Conservation (phyloP, 2,888 invertebrate species). For the Baccha elongata region DNA sequence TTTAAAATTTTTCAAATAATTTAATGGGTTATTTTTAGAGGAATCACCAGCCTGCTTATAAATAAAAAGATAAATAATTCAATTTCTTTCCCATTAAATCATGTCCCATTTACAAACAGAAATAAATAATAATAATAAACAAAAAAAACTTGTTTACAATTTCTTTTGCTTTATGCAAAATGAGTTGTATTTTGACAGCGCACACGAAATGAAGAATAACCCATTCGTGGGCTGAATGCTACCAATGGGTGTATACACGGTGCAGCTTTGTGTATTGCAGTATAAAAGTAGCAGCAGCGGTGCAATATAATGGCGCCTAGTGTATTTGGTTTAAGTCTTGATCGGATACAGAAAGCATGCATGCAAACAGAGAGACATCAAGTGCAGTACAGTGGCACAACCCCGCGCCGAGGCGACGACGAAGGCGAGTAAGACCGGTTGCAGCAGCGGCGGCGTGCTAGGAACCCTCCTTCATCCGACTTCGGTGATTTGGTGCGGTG, state of each 20-base stretch:
- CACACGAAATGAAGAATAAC: constrained; percentile 22
- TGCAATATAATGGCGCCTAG: constrained; percentile 52
- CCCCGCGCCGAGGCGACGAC: too few species aligned
- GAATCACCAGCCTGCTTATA: constrained; percentile 22
- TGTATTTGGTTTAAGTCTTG: constrained; percentile 26
- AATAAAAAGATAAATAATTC: constrained; percentile 48
- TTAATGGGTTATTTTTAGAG: constrained; percentile 56
- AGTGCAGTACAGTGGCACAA: neutral
- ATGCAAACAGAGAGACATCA: constrained; percentile 3
- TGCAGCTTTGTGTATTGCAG: too few species aligned
- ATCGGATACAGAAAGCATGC: constrained; percentile 12
- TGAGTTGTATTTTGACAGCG: constrained; percentile 34
- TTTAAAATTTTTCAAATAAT: constrained; percentile 61
- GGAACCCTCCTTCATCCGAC: neutral
- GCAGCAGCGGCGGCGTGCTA: neutral
- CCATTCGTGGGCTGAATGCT: constrained; percentile 48
- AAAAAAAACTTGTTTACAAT: constrained; percentile 14
- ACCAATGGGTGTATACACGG: constrained; percentile 39
- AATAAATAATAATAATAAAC: constrained; percentile 10
- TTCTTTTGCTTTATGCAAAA: neutral
- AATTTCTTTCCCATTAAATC: constrained; percentile 60
- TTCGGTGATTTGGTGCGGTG: neutral
- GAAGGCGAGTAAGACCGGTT: neutral
- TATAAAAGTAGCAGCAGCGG: neutral
- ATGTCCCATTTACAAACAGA: constrained; percentile 31